A percentile compares a stretch with the other conserved stretches of the same genome.
Conservation (phyloP, 2,797 vertebrate species). For the Knipowitschia caucasica region DNA sequence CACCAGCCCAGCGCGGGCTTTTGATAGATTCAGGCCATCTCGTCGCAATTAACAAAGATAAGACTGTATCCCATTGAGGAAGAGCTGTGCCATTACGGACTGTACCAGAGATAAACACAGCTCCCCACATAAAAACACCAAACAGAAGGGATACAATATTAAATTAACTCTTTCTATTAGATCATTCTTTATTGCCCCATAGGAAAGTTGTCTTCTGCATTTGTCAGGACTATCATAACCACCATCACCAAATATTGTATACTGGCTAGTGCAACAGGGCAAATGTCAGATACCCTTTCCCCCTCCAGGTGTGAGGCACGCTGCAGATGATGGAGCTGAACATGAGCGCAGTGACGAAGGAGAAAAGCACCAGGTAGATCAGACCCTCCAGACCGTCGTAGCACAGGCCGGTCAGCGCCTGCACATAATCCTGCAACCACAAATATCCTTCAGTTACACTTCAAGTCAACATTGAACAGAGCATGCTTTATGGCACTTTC, state of each 20-base stretch:
- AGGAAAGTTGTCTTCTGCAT: too few species aligned
- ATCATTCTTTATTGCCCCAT: too few species aligned
- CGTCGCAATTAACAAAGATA: conserved; percentile 38
- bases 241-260: too few species aligned
- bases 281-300: conserved; percentile 80
- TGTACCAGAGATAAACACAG: conserved; percentile 31
- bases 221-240: too few species aligned
- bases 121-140: conserved; percentile 20
- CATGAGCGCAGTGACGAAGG: conserved; percentile 97
- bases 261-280: neutral
- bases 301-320: conserved; percentile 93
- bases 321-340: conserved; percentile 97
- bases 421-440: conserved; percentile 87
- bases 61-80: conserved; percentile 47
- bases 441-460: neutral
- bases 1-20: conserved; percentile 21
- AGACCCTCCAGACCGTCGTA: conserved; percentile 96
- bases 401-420: conserved; percentile 93
- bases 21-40: conserved; percentile 38
- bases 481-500: too few species aligned
- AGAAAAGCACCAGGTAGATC: conserved; percentile 96
- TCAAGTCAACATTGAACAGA: too few species aligned
- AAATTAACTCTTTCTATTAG: too few species aligned
- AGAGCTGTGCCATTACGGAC: conserved; percentile 49
- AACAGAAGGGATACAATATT: too few species aligned